A percentile compares a stretch with the other conserved stretches of the same genome.
Evolutionary conservation across 64 coral and sea anemone genomes (phyloP).

Genomic region (Montipora cactus): DNA sequence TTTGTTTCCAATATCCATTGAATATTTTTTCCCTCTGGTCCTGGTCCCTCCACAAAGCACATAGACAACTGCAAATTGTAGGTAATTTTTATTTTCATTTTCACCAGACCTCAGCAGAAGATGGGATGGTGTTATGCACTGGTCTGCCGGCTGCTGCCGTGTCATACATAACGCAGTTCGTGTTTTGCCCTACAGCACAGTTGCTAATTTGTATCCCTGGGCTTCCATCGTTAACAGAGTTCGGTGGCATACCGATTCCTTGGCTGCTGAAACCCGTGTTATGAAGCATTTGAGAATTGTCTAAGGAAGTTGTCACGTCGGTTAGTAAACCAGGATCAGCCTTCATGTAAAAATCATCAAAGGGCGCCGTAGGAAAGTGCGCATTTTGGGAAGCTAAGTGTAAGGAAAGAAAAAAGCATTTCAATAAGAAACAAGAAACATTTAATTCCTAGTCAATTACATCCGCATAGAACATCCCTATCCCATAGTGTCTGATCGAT

Average conservation of each 20-base stretch:
- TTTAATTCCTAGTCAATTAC: too few species aligned
- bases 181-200: conserved; percentile 25
- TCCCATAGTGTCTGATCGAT: background rate
- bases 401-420: conserved; percentile 22
- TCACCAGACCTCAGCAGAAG: conserved; percentile 43
- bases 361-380: conserved; percentile 12
- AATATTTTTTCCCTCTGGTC: conserved; percentile 21
- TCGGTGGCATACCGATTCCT: conserved; percentile 18
- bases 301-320: background rate
- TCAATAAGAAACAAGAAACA: conserved; percentile 19
- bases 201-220: conserved; percentile 37
- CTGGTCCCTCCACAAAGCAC: background rate
- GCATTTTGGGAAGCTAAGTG: conserved; percentile 30
- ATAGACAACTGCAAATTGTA: background rate
- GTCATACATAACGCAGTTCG: conserved; percentile 17
- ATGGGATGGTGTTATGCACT: conserved; percentile 10
- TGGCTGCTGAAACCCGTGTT: conserved; percentile 36
- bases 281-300: conserved; percentile 55
- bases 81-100: background rate
- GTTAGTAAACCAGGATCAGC: conserved; percentile 16
- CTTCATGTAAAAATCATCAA: conserved; percentile 61
- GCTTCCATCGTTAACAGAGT: conserved; percentile 28
- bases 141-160: background rate
- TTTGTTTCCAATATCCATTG: conserved; percentile 18
- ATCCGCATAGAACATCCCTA: background rate